These are phyloP conservation scores for Adelosebastes latens DNA, from an alignment of 2,797 vertebrate genomes.

Conservation along the genomic window DNA sequence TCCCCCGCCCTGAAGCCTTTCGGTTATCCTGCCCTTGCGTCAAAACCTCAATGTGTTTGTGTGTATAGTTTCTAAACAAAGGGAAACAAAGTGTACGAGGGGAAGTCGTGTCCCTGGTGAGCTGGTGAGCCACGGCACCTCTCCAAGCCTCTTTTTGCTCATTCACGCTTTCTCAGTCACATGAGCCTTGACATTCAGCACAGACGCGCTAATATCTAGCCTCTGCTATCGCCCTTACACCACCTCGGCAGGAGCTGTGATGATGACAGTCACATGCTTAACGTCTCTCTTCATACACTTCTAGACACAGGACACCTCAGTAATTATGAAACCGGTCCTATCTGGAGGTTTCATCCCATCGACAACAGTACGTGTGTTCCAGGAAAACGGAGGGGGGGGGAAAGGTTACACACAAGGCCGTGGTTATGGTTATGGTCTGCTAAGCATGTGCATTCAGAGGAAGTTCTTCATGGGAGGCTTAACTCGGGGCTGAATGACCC, in stretches of 20 bases:
- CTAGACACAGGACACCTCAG: background rate
- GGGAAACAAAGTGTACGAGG: background rate
- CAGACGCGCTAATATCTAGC: background rate
- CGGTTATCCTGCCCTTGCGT: background rate
- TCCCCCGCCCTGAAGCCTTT: background rate
- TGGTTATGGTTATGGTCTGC: constrained; percentile 19
- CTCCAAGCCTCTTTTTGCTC: background rate
- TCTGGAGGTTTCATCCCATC: constrained; percentile 12
- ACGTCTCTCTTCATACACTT: background rate
- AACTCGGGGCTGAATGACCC: background rate
- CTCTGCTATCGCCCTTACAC: background rate
- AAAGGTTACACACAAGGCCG: background rate
- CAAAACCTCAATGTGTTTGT: background rate
- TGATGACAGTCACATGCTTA: constrained; percentile 19
- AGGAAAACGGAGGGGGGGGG: background rate
- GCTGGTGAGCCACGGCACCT: background rate
- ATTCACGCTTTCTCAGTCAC: constrained; percentile 24
- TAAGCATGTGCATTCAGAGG: background rate
- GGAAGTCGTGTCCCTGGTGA: background rate
- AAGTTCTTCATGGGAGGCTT: constrained; percentile 21
- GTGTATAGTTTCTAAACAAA: background rate
- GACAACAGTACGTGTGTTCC: background rate
- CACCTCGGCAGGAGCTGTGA: constrained; percentile 3
- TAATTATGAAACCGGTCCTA: background rate
- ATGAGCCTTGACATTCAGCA: constrained; percentile 23